phyloP scores from a whole-genome alignment of 1,140 invertebrate genomes.

The Drosophila funebris region DNA sequence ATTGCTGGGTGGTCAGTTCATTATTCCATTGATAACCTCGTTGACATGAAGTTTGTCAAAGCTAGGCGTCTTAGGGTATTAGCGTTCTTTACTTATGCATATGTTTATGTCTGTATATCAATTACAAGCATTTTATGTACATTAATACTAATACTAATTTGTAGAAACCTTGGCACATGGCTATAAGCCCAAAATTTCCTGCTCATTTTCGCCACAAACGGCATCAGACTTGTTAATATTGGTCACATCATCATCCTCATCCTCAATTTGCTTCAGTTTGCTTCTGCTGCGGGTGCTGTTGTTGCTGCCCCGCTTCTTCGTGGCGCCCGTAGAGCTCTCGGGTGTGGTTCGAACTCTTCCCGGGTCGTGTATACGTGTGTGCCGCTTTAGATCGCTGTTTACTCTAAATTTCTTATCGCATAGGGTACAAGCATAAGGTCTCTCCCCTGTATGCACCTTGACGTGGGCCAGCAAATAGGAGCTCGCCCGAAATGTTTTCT shows the following conservation, averaged over 20 bases:
- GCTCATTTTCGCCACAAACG: slow-evolving; percentile 52
- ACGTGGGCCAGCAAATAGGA: slow-evolving; percentile 94
- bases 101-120: neutral
- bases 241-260: slow-evolving; percentile 36
- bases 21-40: neutral
- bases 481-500: slow-evolving; percentile 92
- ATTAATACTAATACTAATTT: slow-evolving; percentile 10
- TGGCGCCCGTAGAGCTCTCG: neutral
- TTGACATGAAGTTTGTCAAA: too few relatives aligned
- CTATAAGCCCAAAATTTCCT: slow-evolving; percentile 69
- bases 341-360: neutral
- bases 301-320: slow-evolving; percentile 5
- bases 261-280: slow-evolving; percentile 40
- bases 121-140: neutral
- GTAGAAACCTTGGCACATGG: slow-evolving; percentile 64
- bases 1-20: slow-evolving; percentile 14
- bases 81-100: too few relatives aligned
- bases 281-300: neutral
- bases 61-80: too few relatives aligned
- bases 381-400: slow-evolving; percentile 94
- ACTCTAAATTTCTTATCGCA: slow-evolving; percentile 94
- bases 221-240: slow-evolving; percentile 60
- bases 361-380: slow-evolving; percentile 90
- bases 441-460: slow-evolving; percentile 95
- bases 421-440: slow-evolving; percentile 90